Evolutionary conservation across 1,140 invertebrate species (phyloP).

Genomic region (Solenopsis invicta): DNA sequence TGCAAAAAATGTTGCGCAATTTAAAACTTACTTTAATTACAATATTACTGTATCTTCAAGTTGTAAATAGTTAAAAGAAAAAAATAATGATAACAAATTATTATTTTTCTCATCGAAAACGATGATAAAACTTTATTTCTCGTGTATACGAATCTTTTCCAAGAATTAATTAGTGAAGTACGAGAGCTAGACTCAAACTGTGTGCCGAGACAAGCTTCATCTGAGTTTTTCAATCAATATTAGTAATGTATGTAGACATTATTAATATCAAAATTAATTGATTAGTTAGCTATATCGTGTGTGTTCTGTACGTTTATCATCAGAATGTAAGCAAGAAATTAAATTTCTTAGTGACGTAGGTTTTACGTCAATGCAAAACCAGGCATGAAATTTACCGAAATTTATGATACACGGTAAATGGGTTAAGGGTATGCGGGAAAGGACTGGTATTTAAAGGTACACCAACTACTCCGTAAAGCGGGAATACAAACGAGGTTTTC

Average conservation of each 20-base stretch:
- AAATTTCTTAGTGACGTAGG: background rate
- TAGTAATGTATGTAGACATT: background rate
- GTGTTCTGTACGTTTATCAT: background rate
- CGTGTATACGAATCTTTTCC: background rate
- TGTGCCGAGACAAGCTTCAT: background rate
- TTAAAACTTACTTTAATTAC: no score
- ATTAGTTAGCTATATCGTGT: background rate
- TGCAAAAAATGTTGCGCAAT: no score
- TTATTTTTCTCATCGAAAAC: no score
- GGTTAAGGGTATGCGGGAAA: background rate
- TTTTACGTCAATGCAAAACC: background rate
- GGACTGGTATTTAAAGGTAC: conserved; percentile 6
- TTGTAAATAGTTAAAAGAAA: no score
- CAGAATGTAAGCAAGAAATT: background rate
- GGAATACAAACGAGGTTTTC: conserved; percentile 28
- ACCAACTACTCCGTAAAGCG: background rate
- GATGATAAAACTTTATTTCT: no score
- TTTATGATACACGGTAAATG: conserved; percentile 23
- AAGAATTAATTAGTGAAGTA: background rate
- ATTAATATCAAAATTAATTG: background rate
- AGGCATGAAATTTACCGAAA: background rate
- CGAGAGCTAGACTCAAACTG: background rate
- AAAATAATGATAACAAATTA: no score
- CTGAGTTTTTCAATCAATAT: background rate
- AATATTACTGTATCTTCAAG: no score